A percentile compares a stretch with the other conserved stretches of the same genome.
phyloP scores from a whole-genome alignment of 2,888 invertebrate species.

The Hymenopus coronatus region DNA sequence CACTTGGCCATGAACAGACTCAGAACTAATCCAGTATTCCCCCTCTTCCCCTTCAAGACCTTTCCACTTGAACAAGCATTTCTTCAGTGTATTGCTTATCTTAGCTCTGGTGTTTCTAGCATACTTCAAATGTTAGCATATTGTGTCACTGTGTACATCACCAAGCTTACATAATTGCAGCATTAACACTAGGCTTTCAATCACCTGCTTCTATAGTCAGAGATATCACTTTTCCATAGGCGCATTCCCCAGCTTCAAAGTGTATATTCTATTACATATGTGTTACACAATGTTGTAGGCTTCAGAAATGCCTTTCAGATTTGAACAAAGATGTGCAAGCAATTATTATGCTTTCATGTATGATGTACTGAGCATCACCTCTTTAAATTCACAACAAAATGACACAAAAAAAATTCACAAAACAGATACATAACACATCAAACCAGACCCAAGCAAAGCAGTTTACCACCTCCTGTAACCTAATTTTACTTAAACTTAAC shows the following conservation, averaged over 20 bases:
- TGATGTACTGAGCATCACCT: background rate
- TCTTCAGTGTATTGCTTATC: background rate
- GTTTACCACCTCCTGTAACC: background rate
- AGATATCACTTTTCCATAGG: background rate
- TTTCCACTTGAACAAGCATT: background rate
- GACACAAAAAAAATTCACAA: background rate
- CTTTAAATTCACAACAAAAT: background rate
- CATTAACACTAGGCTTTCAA: background rate
- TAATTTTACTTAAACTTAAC: background rate
- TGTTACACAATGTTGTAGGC: background rate
- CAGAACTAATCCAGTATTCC: constrained; percentile 24
- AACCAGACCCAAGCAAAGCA: background rate
- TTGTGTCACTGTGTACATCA: background rate
- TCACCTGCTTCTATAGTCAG: background rate
- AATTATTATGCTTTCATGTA: background rate
- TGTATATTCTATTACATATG: background rate
- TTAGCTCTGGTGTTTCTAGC: background rate
- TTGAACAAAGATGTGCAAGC: background rate
- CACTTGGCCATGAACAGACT: constrained; percentile 23
- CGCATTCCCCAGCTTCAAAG: background rate
- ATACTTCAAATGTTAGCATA: background rate
- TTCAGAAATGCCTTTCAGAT: background rate
- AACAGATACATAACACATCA: background rate
- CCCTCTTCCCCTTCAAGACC: background rate
- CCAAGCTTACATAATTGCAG: background rate